These are phyloP conservation scores for Ciconia boyciana DNA, from an alignment of 2,113 vertebrate genomes.

Conservation along the genomic window DNA sequence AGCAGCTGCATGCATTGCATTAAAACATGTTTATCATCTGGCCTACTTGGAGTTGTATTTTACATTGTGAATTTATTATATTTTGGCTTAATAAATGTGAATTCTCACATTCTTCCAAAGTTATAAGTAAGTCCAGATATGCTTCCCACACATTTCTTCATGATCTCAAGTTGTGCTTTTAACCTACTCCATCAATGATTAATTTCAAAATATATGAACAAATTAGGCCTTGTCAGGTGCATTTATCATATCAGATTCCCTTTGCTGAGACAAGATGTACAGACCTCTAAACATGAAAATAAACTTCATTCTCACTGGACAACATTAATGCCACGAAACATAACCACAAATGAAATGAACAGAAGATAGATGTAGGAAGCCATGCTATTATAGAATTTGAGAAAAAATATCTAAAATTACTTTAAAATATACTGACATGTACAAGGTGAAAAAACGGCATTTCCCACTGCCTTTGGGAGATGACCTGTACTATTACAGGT, in stretches of 20 bases:
- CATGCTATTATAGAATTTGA: background rate
- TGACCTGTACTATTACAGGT: background rate
- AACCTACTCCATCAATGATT: background rate
- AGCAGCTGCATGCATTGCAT: conserved; percentile 43
- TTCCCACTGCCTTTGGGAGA: background rate
- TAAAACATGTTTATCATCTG: conserved; percentile 49
- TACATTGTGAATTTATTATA: conserved; percentile 46
- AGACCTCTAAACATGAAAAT: background rate
- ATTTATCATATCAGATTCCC: background rate
- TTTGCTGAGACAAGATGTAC: background rate
- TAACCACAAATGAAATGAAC: background rate
- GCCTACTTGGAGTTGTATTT: conserved; percentile 34
- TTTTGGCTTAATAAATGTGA: conserved; percentile 54
- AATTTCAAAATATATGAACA: background rate
- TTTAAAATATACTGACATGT: background rate
- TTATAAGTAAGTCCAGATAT: conserved; percentile 39
- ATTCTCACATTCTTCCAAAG: conserved; percentile 46
- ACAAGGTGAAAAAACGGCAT: background rate
- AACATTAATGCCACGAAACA: background rate
- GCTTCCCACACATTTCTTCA: conserved; percentile 15
- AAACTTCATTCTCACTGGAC: background rate
- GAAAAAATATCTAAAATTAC: background rate
- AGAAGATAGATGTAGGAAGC: background rate
- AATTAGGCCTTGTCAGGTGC: background rate
- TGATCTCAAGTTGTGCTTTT: background rate